phyloP scores from a whole-genome alignment of 2,888 invertebrate species.

The Alloscopus bannaensis region DNA sequence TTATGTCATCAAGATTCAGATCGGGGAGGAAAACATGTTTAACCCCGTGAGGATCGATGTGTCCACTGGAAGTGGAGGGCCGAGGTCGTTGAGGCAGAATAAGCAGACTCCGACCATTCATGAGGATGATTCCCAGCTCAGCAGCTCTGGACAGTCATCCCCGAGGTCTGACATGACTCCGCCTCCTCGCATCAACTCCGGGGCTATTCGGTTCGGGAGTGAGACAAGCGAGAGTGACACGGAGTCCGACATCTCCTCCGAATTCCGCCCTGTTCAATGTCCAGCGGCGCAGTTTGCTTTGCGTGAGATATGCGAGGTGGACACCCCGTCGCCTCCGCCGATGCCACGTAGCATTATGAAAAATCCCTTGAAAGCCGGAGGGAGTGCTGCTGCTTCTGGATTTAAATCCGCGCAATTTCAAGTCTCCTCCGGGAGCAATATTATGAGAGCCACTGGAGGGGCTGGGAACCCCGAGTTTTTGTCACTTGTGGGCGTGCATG shows the following conservation, averaged over 20 bases:
- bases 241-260: constrained; percentile 72
- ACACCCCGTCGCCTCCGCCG: constrained; percentile 60
- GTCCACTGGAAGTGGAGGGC: constrained; percentile 49
- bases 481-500: constrained; percentile 40
- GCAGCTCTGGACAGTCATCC: constrained; percentile 71
- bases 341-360: constrained; percentile 64
- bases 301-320: constrained; percentile 70
- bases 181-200: constrained; percentile 68
- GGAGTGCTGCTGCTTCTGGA: constrained; percentile 1
- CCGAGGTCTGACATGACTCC: constrained; percentile 72
- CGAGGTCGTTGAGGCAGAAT: constrained; percentile 28
- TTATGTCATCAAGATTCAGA: constrained; percentile 73
- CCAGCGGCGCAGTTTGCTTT: constrained; percentile 72
- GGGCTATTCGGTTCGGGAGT: constrained; percentile 70
- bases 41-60: constrained; percentile 72
- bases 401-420: constrained; percentile 48
- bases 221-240: constrained; percentile 73
- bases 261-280: constrained; percentile 67
- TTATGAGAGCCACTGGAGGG: not conserved
- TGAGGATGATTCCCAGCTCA: constrained; percentile 66
- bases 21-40: constrained; percentile 72
- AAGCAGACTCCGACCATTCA: constrained; percentile 12
- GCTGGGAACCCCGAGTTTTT: constrained; percentile 30
- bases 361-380: constrained; percentile 36
- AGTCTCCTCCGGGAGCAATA: constrained; percentile 18